These are phyloP conservation scores for Gracilinanus agilis DNA, from an alignment of 2,113 vertebrate genomes.

Conservation along the genomic window DNA sequence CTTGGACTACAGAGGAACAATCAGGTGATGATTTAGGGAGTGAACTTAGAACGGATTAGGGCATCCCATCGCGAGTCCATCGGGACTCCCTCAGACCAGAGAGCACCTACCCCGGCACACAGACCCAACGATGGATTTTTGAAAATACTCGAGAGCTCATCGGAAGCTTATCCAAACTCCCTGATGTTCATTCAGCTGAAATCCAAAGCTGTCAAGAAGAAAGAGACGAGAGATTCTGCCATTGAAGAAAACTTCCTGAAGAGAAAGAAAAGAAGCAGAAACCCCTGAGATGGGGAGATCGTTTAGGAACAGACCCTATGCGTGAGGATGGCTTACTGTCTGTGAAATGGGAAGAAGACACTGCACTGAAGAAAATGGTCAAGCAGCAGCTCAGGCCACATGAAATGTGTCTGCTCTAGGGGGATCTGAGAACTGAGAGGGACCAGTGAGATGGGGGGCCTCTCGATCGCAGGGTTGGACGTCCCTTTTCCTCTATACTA, in stretches of 20 bases:
- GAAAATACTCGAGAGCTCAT: background rate
- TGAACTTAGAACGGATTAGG: conserved; percentile 35
- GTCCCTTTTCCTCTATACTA: background rate
- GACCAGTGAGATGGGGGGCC: background rate
- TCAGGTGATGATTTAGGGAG: conserved; percentile 44
- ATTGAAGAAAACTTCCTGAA: background rate
- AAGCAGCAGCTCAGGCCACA: background rate
- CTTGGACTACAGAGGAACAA: conserved; percentile 17
- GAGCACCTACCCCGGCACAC: background rate
- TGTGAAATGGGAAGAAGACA: background rate
- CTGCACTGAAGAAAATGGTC: background rate
- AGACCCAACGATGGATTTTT: conserved; percentile 12
- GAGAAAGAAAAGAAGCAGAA: background rate
- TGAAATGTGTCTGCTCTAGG: background rate
- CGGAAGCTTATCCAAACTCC: background rate
- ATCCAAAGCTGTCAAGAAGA: background rate
- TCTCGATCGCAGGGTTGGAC: background rate
- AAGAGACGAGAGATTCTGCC: background rate
- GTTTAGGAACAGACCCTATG: background rate
- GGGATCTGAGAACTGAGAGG: background rate
- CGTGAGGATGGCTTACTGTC: background rate
- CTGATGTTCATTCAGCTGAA: background rate
- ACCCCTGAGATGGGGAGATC: background rate
- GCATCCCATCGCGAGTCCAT: conserved; percentile 40
- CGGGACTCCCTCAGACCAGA: background rate